phyloP scores from a whole-genome alignment of 2,797 vertebrate genomes.

The Otus scops region DNA sequence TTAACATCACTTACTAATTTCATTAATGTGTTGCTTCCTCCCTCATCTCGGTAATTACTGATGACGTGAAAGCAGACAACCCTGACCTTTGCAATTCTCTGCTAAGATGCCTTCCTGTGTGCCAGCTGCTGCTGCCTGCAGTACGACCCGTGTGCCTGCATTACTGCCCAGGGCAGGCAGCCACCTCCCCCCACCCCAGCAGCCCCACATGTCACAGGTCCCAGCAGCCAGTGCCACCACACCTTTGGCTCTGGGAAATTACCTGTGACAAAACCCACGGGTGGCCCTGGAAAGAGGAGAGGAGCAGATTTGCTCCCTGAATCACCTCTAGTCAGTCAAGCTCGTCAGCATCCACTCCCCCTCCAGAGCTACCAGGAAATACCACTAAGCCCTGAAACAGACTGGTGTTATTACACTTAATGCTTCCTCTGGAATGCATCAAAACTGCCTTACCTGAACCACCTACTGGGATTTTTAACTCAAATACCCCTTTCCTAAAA shows the following conservation, averaged over 20 bases:
- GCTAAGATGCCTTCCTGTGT: neutral
- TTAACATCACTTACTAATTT: constrained; percentile 26
- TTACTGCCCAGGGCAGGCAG: neutral
- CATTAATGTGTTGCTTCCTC: constrained; percentile 45
- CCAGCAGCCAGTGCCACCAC: neutral
- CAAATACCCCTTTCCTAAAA: neutral
- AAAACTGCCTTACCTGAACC: neutral
- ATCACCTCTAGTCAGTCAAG: neutral
- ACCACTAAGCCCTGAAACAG: neutral
- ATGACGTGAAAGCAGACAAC: neutral
- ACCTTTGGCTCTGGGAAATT: neutral
- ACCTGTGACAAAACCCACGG: neutral
- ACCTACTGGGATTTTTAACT: neutral
- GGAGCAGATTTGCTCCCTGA: neutral
- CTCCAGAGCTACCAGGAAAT: neutral
- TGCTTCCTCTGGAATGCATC: neutral
- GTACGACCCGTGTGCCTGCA: rapidly evolving
- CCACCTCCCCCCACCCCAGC: neutral
- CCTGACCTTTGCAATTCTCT: constrained; percentile 18
- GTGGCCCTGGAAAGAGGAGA: neutral
- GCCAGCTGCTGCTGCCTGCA: neutral
- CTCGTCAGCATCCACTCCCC: neutral
- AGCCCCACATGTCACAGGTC: neutral
- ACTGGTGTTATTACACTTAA: neutral
- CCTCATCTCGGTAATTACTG: neutral